These are phyloP conservation scores for Euplagia quadripunctaria DNA, from an alignment of 2,888 invertebrate species.

Conservation along the genomic window DNA sequence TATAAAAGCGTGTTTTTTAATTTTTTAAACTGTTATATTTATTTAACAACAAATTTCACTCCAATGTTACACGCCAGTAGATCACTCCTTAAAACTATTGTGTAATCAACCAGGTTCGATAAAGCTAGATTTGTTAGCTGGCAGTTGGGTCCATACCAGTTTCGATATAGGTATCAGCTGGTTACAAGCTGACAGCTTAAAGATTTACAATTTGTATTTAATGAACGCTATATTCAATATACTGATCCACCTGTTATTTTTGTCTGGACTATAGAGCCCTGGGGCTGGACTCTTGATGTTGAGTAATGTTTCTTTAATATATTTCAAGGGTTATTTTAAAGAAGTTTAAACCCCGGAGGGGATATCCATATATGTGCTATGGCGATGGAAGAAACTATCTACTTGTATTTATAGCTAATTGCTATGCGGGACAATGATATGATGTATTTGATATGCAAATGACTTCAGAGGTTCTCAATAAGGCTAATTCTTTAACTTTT, in stretches of 20 bases:
- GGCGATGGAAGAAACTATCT: background rate
- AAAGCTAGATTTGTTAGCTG: slow-evolving; percentile 10
- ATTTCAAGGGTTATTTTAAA: background rate
- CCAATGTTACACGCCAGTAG: background rate
- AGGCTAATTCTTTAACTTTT: no score
- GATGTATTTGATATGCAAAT: no score
- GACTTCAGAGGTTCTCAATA: no score
- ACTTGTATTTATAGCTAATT: background rate
- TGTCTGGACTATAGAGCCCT: background rate
- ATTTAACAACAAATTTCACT: background rate
- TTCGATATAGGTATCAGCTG: background rate
- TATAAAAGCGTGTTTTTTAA: no score
- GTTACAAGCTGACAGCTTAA: slow-evolving; percentile 1
- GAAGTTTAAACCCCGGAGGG: background rate
- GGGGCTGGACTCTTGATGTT: background rate
- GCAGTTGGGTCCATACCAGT: background rate
- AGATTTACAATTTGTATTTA: slow-evolving; percentile 2
- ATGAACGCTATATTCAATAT: background rate
- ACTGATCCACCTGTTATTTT: background rate
- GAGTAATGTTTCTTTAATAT: background rate
- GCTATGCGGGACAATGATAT: no score
- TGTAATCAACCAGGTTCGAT: background rate
- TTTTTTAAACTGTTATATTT: no score
- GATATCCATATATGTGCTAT: background rate
- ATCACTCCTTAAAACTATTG: background rate